phyloP scores from a whole-genome alignment of 1,140 invertebrate species.

The Pemphigus obesinymphae region DNA sequence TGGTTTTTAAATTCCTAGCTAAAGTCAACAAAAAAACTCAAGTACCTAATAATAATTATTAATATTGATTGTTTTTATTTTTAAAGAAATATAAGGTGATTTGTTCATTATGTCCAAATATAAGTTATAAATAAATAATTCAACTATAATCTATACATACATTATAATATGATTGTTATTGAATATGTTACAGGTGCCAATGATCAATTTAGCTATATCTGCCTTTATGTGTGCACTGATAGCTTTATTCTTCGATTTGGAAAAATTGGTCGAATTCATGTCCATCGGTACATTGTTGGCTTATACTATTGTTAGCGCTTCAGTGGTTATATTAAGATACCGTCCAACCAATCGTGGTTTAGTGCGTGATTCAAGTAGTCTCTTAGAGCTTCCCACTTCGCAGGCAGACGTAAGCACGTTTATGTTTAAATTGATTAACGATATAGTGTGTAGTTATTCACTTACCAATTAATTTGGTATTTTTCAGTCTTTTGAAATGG shows the following conservation, averaged over 20 bases:
- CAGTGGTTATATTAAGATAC: conserved; percentile 81
- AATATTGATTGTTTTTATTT: no score
- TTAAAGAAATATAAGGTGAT: no score
- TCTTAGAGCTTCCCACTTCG: conserved; percentile 23
- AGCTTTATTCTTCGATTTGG: conserved; percentile 80
- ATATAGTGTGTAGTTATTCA: not conserved
- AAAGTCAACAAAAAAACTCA: conserved; percentile 70
- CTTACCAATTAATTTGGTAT: not conserved
- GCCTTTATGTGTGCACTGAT: conserved; percentile 72
- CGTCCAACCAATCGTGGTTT: conserved; percentile 57
- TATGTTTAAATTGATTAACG: not conserved
- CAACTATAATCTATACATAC: no score
- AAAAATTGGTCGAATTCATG: conserved; percentile 90
- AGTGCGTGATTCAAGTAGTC: conserved; percentile 27
- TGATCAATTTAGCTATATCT: conserved; percentile 74
- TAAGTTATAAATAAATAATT: no score
- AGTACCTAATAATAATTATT: no score
- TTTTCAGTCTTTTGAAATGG: conserved; percentile 43
- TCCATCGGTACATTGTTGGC: conserved; percentile 86
- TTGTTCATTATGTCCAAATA: no score
- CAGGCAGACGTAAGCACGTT: conserved; percentile 16
- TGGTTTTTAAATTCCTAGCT: conserved; percentile 75
- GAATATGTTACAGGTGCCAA: conserved; percentile 59
- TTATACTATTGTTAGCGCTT: conserved; percentile 84
- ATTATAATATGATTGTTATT: no score